Evolutionary conservation across 2,888 invertebrate genomes (phyloP), one percentile per base, ranked within the genome.

Genomic region (Asteroscopus sphinx): DNA sequence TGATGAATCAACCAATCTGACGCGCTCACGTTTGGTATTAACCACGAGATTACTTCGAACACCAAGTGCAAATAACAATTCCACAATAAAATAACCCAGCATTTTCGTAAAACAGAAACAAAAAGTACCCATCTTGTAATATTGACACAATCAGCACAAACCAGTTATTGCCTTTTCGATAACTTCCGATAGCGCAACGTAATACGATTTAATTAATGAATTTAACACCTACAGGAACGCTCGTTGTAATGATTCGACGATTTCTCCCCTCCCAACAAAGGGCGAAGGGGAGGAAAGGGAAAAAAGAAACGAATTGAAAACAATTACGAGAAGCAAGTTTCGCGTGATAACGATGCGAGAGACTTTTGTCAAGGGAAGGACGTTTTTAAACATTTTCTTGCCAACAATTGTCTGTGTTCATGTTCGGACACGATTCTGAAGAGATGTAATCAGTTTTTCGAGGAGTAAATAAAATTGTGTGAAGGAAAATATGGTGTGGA

Each of bases 261-360:
- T 76, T 76, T 69, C 47, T 58, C 51, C 63, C 69, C 65, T 58
- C 62, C 67, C 78, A 75, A 82, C 77, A 82, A 85, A 80, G 68
- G 71, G 57, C 68, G 58, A 53, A 68, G 35, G 53, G 4, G 47
- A 26, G 68, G 77, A 75, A 68, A 56, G 49, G 62, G 54, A 12
- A n/a, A 25, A 69, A 62, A 54, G 54, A 69, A 71, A 85, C 81
- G 86, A 87, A 89, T 88, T 85, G 88, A 84, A 91, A 90, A 90
- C 89, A 89, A 90, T 91, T 90, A 90, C 86, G 58, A 66, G 77
- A 63, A 79, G 79, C 81, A 85, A 89, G 86, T 87, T 87, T 80
- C 80, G 70, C 78, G 80, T 81, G 89, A 89, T 88, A 89, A 88
- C 86, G 84, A 80, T 82, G 70, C 67, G 61, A 73, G 73, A 66